phyloP scores from a whole-genome alignment of 2,888 invertebrate species.

The Masnerella sp. region DNA sequence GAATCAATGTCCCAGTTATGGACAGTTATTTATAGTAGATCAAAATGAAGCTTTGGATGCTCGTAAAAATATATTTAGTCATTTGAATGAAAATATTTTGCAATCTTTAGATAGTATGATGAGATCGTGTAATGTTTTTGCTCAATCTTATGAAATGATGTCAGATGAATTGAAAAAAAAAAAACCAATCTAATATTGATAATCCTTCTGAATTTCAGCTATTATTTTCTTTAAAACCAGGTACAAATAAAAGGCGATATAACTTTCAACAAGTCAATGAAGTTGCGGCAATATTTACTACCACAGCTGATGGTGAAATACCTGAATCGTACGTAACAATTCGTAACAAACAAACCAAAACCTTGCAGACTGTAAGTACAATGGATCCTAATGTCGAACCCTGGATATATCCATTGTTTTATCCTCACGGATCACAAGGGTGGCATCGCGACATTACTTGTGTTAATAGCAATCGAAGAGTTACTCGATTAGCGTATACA shows the following conservation, averaged over 20 bases:
- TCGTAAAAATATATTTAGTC: not conserved
- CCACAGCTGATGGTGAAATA: constrained; percentile 59
- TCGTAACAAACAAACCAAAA: constrained; percentile 40
- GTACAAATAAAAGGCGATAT: no score
- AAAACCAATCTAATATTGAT: constrained; percentile 1
- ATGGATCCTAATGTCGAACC: no score
- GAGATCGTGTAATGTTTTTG: constrained; percentile 46
- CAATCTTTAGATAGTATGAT: constrained; percentile 48
- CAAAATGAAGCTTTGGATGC: constrained; percentile 40
- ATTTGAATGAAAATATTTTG: not conserved
- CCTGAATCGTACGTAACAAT: constrained; percentile 54
- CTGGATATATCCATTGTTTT: constrained; percentile 50
- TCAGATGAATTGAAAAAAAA: constrained; percentile 41
- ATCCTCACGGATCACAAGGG: constrained; percentile 46
- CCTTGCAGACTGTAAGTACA: no score
- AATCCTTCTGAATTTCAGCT: not conserved
- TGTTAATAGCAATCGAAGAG: constrained; percentile 5
- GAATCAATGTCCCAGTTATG: constrained; percentile 40
- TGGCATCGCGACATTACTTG: constrained; percentile 32
- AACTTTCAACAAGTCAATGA: constrained; percentile 58
- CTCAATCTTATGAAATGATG: constrained; percentile 14
- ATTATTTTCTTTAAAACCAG: no score
- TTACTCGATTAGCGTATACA: constrained; percentile 12
- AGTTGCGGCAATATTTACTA: constrained; percentile 56
- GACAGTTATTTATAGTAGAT: constrained; percentile 59